phyloP scores from a whole-genome alignment of 2,888 invertebrate genomes.

The Leucophenga montana region DNA sequence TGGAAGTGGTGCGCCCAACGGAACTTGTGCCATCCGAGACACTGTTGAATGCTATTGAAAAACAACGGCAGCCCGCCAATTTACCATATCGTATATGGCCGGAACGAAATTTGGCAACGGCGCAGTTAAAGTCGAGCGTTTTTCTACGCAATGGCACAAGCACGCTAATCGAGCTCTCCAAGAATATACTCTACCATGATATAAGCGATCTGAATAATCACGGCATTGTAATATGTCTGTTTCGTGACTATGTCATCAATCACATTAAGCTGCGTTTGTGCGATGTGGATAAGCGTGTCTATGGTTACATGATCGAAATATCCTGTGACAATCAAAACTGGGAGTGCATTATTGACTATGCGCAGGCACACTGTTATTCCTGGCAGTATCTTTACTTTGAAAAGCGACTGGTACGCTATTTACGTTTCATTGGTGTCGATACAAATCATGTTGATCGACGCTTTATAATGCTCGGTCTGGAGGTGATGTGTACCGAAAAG shows the following conservation, averaged over 20 bases:
- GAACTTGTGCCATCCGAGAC: neutral
- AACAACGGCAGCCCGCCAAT: neutral
- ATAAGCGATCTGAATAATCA: neutral
- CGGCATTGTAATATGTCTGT: slow-evolving; percentile 12
- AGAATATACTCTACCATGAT: slow-evolving; percentile 12
- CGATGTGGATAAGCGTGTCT: neutral
- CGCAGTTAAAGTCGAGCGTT: neutral
- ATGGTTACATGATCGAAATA: slow-evolving; percentile 4
- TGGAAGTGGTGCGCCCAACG: slow-evolving; percentile 9
- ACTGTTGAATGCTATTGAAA: neutral
- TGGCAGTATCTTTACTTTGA: slow-evolving; percentile 1
- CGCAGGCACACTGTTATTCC: too few relatives aligned
- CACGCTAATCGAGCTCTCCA: neutral
- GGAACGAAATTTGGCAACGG: slow-evolving; percentile 10
- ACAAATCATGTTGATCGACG: slow-evolving; percentile 6
- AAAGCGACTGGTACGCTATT: neutral
- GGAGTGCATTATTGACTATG: neutral
- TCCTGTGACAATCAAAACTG: neutral
- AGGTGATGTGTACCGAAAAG: neutral
- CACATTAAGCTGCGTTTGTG: neutral
- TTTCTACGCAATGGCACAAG: slow-evolving; percentile 1
- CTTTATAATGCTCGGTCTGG: neutral
- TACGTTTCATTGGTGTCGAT: slow-evolving; percentile 5
- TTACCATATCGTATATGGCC: slow-evolving; percentile 6
- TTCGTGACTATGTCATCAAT: neutral